A percentile compares a stretch with the other conserved stretches of the same genome.
phyloP scores from a whole-genome alignment of 2,888 invertebrate species.

The Drosophila multiciliata region DNA sequence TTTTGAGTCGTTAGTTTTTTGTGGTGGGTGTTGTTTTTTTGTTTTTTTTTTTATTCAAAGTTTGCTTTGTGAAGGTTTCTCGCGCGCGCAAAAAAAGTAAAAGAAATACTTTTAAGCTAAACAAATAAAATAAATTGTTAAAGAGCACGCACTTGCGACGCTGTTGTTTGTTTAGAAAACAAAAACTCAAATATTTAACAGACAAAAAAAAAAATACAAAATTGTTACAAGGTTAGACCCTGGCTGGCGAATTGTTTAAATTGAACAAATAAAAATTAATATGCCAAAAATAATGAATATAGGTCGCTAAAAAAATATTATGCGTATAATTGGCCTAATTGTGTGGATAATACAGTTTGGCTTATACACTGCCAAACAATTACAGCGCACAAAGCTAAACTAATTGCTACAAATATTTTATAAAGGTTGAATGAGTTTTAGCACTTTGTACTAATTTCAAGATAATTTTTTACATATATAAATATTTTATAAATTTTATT shows the following conservation, averaged over 20 bases:
- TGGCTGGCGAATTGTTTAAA: constrained; percentile 57
- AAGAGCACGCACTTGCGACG: constrained; percentile 55
- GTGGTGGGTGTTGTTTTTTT: constrained; percentile 66
- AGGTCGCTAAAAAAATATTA: constrained; percentile 26
- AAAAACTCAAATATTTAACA: constrained; percentile 14
- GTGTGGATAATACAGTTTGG: constrained; percentile 19
- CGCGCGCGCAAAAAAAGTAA: constrained; percentile 26
- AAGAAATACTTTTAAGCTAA: constrained; percentile 51
- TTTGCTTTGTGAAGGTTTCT: constrained; percentile 63
- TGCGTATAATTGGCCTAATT: constrained; percentile 48
- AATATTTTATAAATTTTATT: neutral
- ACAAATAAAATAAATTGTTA: constrained; percentile 59
- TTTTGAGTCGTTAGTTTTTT: constrained; percentile 31
- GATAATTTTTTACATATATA: neutral
- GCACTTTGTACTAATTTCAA: neutral
- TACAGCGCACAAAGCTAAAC: neutral
- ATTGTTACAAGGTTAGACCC: constrained; percentile 60
- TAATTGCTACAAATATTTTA: neutral
- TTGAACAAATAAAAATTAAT: constrained; percentile 59
- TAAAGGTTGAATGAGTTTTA: neutral
- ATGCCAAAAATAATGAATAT: constrained; percentile 34
- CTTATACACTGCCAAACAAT: neutral
- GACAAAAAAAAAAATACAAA: constrained; percentile 19
- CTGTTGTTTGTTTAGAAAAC: constrained; percentile 61
- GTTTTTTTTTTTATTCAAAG: constrained; percentile 11